Evolutionary conservation across 2,888 invertebrate genomes (phyloP).

Genomic region (Andrena bicolor): DNA sequence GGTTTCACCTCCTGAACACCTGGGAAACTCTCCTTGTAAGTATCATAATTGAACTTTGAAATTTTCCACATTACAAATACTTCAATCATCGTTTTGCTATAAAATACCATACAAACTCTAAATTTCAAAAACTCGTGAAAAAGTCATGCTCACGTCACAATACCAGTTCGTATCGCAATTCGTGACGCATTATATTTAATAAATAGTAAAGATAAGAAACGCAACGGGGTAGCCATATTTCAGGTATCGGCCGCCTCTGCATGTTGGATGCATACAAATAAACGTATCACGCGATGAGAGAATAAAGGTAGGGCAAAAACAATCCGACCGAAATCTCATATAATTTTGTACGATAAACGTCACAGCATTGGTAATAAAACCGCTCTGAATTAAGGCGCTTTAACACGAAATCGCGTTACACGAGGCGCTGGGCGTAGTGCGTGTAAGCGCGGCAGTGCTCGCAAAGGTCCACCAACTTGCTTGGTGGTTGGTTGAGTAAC

Average conservation of each 20-base stretch:
- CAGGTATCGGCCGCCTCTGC: background rate
- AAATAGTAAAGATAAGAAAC: too few species aligned
- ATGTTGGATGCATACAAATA: background rate
- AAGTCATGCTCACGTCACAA: background rate
- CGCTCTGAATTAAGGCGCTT: conserved; percentile 64
- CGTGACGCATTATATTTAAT: background rate
- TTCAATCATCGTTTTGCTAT: background rate
- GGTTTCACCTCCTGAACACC: too few species aligned
- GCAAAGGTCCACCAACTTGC: conserved; percentile 64
- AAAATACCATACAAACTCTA: background rate
- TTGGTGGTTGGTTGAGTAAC: conserved; percentile 74
- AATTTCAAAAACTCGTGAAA: background rate
- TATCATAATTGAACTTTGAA: too few species aligned
- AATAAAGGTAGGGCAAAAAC: conserved; percentile 26
- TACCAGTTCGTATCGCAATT: background rate
- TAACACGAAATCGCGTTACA: conserved; percentile 62
- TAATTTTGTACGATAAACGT: conserved; percentile 66
- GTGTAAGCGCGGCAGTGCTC: conserved; percentile 59
- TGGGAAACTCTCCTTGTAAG: too few species aligned
- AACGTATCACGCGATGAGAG: conserved; percentile 10
- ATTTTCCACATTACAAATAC: background rate
- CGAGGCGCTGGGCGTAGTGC: conserved; percentile 36
- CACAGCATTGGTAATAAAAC: conserved; percentile 60
- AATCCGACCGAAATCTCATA: conserved; percentile 41
- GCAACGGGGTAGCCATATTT: background rate